Base-by-base conservation (phyloP, 2,113 vertebrate genomes). In the Malurus melanocephalus region DNA sequence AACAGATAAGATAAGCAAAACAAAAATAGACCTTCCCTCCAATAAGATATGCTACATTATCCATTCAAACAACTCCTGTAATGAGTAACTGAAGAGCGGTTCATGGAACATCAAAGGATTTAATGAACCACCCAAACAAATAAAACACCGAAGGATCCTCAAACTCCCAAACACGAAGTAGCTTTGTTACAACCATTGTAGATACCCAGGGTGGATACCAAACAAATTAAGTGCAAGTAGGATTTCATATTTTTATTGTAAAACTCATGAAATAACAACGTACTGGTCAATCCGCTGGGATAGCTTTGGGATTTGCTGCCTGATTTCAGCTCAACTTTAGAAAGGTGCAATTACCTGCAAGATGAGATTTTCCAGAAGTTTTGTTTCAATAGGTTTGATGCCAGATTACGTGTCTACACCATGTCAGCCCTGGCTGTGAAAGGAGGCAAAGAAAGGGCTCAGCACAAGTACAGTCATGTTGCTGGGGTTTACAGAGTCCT, bases 111-210 rank as follows among this genome's bases (percentile, higher is more conserved):
- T 95, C 91, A 92, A 93, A 91, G 45, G 40, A 38, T 85, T 91
- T 95, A 92, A 96, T 94, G 93, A 92, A 71, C 91, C 91, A 64
- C 89, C 40, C 72, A 92, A 91, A 95, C 79, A 87, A 95, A 80
- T 56, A 83, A 61, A 91, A 83, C 43, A 64, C 32, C 9, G 24
- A 80, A 30, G 45, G 35, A 28, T 64, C 65, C 26, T 89, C 75
- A 77, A 69, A 74, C 27, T 89, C 72, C 38, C 28, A 52, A 66
- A 49, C 20, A 77, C 17, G 42, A 33, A 64, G 52, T 33, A 52
- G 56, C 64, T 92, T 85, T 83, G 45, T 93, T 92, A 32, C 23
- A 85, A 24, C 30, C 66, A 24, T n/a, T 73, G 28, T 55, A 2
- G 20, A 4, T 45, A 20, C 16, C 13, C 43, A 67, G 21, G 1